These are phyloP conservation scores for Ceraclea dissimilis DNA, from an alignment of 2,888 invertebrate species.

Conservation along the genomic window DNA sequence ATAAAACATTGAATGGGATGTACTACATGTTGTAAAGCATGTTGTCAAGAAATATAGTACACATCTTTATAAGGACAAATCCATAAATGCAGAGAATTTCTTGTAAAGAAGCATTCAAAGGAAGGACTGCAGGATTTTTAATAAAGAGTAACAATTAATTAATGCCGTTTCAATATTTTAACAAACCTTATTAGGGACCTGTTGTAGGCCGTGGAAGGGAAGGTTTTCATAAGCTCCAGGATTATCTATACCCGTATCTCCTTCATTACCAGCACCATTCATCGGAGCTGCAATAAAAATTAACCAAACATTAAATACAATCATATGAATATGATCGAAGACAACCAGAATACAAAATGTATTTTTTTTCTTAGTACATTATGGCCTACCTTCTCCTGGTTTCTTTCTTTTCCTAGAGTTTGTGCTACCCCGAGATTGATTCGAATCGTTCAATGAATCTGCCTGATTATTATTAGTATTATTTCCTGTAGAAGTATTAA, in stretches of 20 bases:
- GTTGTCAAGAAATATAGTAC: too few species aligned
- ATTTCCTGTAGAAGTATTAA: slow-evolving; percentile 10
- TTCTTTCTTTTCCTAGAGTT: slow-evolving; percentile 66
- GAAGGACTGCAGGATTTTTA: too few species aligned
- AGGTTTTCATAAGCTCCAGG: slow-evolving; percentile 90
- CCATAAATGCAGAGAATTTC: too few species aligned
- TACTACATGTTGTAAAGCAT: too few species aligned
- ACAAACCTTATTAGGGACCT: slow-evolving; percentile 83
- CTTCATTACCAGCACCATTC: slow-evolving; percentile 21
- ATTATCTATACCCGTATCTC: slow-evolving; percentile 56
- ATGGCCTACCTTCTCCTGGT: slow-evolving; percentile 52
- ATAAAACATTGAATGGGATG: neutral
- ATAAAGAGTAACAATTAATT: too few species aligned
- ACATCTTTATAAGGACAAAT: too few species aligned
- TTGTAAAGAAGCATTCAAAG: too few species aligned
- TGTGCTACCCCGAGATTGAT: slow-evolving; percentile 24
- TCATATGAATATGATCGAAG: too few species aligned
- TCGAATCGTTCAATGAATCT: slow-evolving; percentile 31
- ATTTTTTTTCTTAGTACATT: too few species aligned
- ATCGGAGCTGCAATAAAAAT: slow-evolving; percentile 16
- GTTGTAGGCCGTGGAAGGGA: slow-evolving; percentile 90
- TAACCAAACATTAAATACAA: neutral
- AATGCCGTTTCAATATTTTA: too few species aligned
- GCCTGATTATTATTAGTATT: slow-evolving; percentile 28
- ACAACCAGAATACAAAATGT: too few species aligned